Base-by-base conservation (phyloP, 1,140 invertebrate genomes). In the Physella acuta region DNA sequence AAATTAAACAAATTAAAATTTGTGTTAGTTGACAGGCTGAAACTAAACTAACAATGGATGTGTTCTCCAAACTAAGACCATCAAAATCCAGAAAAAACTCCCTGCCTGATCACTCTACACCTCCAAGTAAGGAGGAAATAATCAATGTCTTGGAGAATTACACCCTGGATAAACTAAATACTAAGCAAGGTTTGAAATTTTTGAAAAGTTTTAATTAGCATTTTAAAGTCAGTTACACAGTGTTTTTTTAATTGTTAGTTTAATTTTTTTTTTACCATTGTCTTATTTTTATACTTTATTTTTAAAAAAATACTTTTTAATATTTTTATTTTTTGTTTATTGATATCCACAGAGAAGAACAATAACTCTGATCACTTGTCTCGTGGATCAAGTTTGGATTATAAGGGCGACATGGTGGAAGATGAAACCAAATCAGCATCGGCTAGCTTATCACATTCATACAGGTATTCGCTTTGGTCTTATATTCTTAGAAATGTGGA, bases 381-480 rank as follows among this genome's bases (percentile, higher is more conserved):
- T 36, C 36, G 33, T 4, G 31, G 24, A n/a, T 31, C 28, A 17
- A 44, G 56, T 16, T 2, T 31, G 26, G 66, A 68, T 58, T 24
- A 20, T 26, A 56, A 33, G 26, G n/a, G 3, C 26, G 55, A 59
- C 30, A n/a, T 51, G 3, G 55, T 44, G 4, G 56, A 68, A 16
- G 16, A 1, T 16, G 55, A 44, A 17, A 11, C 26, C 8, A 28
- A 3, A 8, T 51, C 34, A 1, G 5, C 55, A 28, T 20, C 66
- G 16, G 37, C 66, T 26, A 68, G 66, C 24, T n/a, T 68, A 26
- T 68, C 56, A 11, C 55, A 68, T 39, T 68, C 66, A n/a, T 68
- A 68, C 33, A 68, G 56, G 66, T 68, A 44, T 26, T n/a, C 58
- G 37, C 26, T 30, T 36, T 64, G 60, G 20, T 4, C 33, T 24